phyloP scores from a whole-genome alignment of 2,888 invertebrate genomes.

The Eulithis prunata region DNA sequence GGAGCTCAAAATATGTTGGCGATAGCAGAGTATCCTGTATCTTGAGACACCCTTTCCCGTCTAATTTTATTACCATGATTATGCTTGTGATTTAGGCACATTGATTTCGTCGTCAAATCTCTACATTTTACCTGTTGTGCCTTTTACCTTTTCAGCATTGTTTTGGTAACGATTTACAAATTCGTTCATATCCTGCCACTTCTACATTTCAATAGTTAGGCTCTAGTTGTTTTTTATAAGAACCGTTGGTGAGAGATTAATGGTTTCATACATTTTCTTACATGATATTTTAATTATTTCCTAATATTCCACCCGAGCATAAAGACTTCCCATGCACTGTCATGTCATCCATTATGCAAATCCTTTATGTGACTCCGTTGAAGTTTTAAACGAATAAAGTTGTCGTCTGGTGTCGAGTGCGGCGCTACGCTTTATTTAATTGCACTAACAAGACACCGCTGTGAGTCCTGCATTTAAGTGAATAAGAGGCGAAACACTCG shows the following conservation, averaged over 20 bases:
- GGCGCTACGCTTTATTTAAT: slow-evolving; percentile 58
- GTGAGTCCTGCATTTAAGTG: slow-evolving; percentile 61
- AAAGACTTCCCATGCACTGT: slow-evolving; percentile 18
- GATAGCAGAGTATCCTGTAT: slow-evolving; percentile 48
- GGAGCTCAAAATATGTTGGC: slow-evolving; percentile 51
- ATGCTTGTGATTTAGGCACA: slow-evolving; percentile 35
- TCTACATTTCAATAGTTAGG: too few species aligned
- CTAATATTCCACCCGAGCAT: background rate
- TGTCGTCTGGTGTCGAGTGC: slow-evolving; percentile 44
- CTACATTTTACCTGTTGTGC: slow-evolving; percentile 27
- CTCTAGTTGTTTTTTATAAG: too few species aligned
- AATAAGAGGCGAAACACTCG: slow-evolving; percentile 53
- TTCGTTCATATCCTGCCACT: background rate
- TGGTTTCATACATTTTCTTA: too few species aligned
- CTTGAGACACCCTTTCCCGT: slow-evolving; percentile 50
- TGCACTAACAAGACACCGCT: slow-evolving; percentile 64
- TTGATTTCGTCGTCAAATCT: slow-evolving; percentile 32
- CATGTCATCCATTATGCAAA: slow-evolving; percentile 40
- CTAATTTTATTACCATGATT: slow-evolving; percentile 42
- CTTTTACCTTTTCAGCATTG: slow-evolving; percentile 1
- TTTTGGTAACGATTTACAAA: background rate
- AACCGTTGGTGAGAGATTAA: too few species aligned
- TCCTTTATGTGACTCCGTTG: slow-evolving; percentile 35
- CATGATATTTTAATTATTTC: too few species aligned
- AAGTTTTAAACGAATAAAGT: slow-evolving; percentile 55